Conservation (phyloP, 2,113 vertebrate genomes). For the Xiphias gladius region DNA sequence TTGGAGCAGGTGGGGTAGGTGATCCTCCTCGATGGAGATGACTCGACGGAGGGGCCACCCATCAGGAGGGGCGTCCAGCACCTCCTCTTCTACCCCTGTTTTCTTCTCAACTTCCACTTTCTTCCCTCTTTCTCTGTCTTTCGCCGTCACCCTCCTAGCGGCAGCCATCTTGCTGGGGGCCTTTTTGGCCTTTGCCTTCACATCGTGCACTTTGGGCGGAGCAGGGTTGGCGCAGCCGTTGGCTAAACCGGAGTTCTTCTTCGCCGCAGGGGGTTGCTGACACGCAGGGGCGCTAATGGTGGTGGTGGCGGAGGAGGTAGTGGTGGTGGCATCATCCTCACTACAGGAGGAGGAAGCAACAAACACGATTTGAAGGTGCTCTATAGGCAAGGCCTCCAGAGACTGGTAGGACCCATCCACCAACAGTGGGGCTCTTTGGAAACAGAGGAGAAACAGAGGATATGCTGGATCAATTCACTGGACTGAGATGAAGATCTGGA, state of each 20-base stretch:
- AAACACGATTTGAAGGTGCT: constrained; percentile 83
- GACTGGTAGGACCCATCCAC: constrained; percentile 80
- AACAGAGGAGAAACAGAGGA: constrained; percentile 80
- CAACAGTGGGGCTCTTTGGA: constrained; percentile 73
- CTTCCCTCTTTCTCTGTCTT: constrained; percentile 35
- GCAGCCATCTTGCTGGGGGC: background rate
- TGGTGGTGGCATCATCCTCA: constrained; percentile 65
- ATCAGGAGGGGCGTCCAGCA: constrained; percentile 62
- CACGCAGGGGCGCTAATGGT: constrained; percentile 45
- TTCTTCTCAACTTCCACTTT: constrained; percentile 59
- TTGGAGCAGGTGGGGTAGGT: constrained; percentile 89
- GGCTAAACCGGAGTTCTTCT: constrained; percentile 76
- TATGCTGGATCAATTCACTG: constrained; percentile 50
- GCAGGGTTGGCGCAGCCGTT: constrained; percentile 62
- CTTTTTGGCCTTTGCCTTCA: constrained; percentile 57
- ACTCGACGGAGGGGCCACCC: constrained; percentile 88
- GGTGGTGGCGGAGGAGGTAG: background rate
- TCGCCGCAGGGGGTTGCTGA: constrained; percentile 59
- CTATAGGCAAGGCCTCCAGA: constrained; percentile 80
- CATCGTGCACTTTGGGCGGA: constrained; percentile 19
- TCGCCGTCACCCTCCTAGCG: constrained; percentile 28
- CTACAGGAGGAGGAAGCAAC: constrained; percentile 80
- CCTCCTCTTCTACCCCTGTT: constrained; percentile 51
- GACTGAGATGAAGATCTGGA: constrained; percentile 9
- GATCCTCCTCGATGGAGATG: constrained; percentile 97